Base-by-base conservation (phyloP, 92 coral and sea anemone genomes). In the Porites rus region DNA sequence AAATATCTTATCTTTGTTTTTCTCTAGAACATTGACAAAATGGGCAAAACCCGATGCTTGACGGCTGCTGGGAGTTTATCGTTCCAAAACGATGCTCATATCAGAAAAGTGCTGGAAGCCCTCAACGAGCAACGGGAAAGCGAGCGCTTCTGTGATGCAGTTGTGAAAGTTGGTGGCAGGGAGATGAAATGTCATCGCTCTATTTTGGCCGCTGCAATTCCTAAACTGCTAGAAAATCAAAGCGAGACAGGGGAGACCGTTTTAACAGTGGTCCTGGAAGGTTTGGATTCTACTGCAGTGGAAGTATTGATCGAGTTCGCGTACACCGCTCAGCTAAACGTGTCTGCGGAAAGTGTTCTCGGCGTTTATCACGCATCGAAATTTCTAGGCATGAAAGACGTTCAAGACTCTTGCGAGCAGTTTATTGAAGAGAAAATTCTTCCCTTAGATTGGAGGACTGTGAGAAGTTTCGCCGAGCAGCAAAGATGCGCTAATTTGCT, bases 141-240 rank as follows among this genome's bases (percentile, higher is more conserved):
- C 66, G 87, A 89, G 60, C 90, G 83, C 65, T 92, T 86, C 73
- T 93, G 95, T 53, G 98, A 97, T 75, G 92, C 94, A 2, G 87
- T 92, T 10, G 72, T 97, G 4, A 88, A 92, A 65, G 86, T 91
- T 46, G 96, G 95, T 80, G 96, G 89, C 53, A 76, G 79, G 38
- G 93, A 95, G 77, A 92, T 97, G 11, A 86, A 84, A 53, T 93
- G 88, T 22, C 99, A 97, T 74, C 95, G 98, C 25, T 90, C 96
- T 51, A 91, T 97, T 72, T 83, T 97, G 66, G 89, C 94, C 54
- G 92, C 90, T 60, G 87, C 95, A 10, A 90, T 97, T 18, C 99
- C 99, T 7, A 82, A 90, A 59, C 76, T 97, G 25, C 74, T 86
- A 14, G 88, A 88, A 22, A 88, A 89, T 53, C 77, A 92, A 13